Percentiles rank a stretch among this genome's conserved stretches.
These are phyloP conservation scores for Nixonia krombeini DNA, from an alignment of 1,140 invertebrate species.

Conservation along the genomic window DNA sequence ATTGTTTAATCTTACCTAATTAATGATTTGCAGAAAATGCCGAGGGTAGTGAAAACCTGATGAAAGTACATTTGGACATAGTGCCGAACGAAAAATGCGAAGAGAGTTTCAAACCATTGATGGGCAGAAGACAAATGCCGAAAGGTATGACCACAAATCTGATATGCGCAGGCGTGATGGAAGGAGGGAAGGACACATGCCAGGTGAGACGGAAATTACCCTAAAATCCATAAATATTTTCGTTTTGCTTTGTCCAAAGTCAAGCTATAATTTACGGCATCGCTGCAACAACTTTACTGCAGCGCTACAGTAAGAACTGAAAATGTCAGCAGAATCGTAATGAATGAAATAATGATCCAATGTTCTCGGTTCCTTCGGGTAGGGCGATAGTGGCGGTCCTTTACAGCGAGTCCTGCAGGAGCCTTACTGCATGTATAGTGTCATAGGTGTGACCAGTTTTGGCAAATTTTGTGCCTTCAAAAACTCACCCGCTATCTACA, in stretches of 20 bases:
- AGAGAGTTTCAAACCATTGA: conserved; percentile 63
- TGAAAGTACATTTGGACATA: conserved; percentile 77
- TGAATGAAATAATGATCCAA: too few relatives aligned
- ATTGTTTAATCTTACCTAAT: not conserved
- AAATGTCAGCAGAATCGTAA: too few relatives aligned
- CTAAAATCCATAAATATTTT: not conserved
- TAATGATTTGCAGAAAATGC: conserved; percentile 34
- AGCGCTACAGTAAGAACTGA: too few relatives aligned
- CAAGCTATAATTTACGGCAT: too few relatives aligned
- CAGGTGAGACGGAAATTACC: conserved; percentile 77
- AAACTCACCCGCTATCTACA: conserved; percentile 74
- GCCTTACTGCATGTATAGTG: conserved; percentile 64
- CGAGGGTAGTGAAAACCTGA: conserved; percentile 74
- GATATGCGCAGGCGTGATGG: conserved; percentile 80
- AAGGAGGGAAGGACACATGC: conserved; percentile 83
- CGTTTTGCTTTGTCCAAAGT: not conserved
- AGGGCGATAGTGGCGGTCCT: conserved; percentile 76
- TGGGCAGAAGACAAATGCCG: conserved; percentile 62
- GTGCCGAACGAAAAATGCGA: conserved; percentile 74
- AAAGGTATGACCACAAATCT: conserved; percentile 74
- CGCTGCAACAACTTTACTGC: too few relatives aligned
- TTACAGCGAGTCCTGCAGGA: conserved; percentile 61
- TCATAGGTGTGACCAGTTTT: conserved; percentile 71
- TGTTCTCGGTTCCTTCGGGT: not conserved
- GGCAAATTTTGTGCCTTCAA: conserved; percentile 73